These are phyloP conservation scores for Sander vitreus DNA, from an alignment of 2,113 vertebrate species.

Conservation along the genomic window DNA sequence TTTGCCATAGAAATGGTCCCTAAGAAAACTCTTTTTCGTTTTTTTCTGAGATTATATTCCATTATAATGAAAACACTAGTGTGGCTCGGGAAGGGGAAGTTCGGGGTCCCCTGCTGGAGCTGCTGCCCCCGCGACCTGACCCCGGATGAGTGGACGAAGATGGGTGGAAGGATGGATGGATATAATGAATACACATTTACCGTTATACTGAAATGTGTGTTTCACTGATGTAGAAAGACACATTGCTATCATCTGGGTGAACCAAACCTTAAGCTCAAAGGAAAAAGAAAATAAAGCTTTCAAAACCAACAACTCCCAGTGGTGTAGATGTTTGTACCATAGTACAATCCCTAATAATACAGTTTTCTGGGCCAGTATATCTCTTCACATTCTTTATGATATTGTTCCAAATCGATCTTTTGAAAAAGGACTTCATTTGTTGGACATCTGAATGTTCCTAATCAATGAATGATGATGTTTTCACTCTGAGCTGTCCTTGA, in stretches of 20 bases:
- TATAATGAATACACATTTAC: neutral
- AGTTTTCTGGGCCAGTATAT: neutral
- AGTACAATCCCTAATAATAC: too few relatives aligned
- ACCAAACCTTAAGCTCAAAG: neutral
- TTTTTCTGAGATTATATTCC: neutral
- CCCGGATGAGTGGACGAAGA: too few relatives aligned
- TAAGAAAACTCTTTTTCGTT: neutral
- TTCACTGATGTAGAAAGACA: too few relatives aligned
- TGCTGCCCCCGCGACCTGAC: too few relatives aligned
- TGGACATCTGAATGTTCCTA: neutral
- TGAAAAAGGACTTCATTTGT: neutral
- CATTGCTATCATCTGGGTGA: neutral
- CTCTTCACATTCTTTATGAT: neutral
- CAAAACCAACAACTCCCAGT: neutral
- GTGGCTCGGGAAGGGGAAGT: too few relatives aligned
- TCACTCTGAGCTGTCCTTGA: neutral
- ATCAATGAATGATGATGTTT: neutral
- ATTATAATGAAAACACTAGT: neutral
- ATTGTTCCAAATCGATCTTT: neutral
- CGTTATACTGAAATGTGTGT: neutral
- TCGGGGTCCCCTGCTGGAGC: too few relatives aligned
- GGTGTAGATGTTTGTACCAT: neutral
- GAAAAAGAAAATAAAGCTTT: neutral
- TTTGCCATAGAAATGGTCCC: too few relatives aligned
- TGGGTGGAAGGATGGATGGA: too few relatives aligned